Base-by-base conservation (phyloP, 2,888 invertebrate species). In the Alviniconcha strummeri region DNA sequence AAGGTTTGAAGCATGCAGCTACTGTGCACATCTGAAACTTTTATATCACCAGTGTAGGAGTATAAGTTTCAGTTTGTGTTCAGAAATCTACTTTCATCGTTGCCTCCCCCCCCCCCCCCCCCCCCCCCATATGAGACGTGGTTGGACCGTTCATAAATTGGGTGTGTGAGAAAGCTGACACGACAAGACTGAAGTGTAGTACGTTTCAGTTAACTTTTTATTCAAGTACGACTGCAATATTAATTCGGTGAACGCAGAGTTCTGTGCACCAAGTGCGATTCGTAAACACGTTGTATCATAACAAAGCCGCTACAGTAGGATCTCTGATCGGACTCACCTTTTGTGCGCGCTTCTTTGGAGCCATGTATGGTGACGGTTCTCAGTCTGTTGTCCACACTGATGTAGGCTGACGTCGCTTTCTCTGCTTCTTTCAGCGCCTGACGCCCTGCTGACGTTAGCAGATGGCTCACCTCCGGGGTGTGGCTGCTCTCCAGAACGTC, bases 301-400 rank as follows among this genome's bases (percentile, higher is more conserved):
- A 17, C 11, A 15, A 17, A 11, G 17, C 17, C 11, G 64, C 13
- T 64, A 17, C 17, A 36, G 36, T 3, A 36, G 36, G 3, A 36
- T 36, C 11, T 9, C 15, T 74, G 36, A 52, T 54, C 55, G 55
- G 5, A 57, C 77, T 60, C 60, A 77, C 77, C 77, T 77, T 78
- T 19, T 9, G 17, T 86, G 57, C 84, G 74, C 5, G 57, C 77
- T 56, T 7, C n/a, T 1, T 52, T 57, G 19, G n/a, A 15, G 13
- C 86, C 86, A 69, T 85, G 80, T 6, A 86, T 81, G 75, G 84
- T 57, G 15, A 86, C 57, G 13, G 78, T 82, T 57, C 82, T 69
- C 19, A 17, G 77, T 11, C 84, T 64, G 3, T 80, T 74, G 77
- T 85, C 82, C 8, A 80, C 56, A 15, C 60, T 54, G 54, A 86